A percentile compares a stretch with the other conserved stretches of the same genome.
Evolutionary conservation across 2,888 invertebrate species (phyloP).

Genomic region (Ditula angustiorana): DNA sequence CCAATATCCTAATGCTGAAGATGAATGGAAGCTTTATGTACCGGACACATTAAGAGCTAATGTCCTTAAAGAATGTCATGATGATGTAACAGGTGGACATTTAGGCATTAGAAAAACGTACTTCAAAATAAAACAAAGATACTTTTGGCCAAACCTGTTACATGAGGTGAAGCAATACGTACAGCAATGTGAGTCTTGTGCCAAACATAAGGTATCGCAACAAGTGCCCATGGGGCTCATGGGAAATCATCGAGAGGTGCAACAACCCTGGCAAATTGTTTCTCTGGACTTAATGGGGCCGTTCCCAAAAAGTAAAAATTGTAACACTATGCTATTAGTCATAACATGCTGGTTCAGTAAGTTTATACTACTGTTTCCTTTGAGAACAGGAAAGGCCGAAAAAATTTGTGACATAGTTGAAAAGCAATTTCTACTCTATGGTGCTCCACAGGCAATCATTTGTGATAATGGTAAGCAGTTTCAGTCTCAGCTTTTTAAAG

Average conservation of each 20-base stretch:
- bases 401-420: too few species aligned
- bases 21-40: neutral
- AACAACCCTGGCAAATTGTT: neutral
- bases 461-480: neutral
- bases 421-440: too few species aligned
- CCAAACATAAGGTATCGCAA: neutral
- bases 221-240: neutral
- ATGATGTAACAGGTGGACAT: too few species aligned
- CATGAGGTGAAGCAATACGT: neutral
- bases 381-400: too few species aligned
- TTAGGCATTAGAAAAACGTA: conserved; percentile 1
- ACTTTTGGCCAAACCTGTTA: neutral
- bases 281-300: neutral
- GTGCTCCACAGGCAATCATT: too few species aligned
- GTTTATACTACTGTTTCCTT: neutral
- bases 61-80: neutral
- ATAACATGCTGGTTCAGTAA: conserved; percentile 13
- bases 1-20: neutral
- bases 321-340: conserved; percentile 5
- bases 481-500: neutral
- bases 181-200: neutral
- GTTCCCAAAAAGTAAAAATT: too few species aligned
- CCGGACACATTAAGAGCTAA: neutral
- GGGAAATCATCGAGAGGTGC: neutral
- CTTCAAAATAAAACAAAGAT: neutral